These are phyloP conservation scores for Nanger granti DNA, from an alignment of 2,113 vertebrate genomes.

Conservation along the genomic window DNA sequence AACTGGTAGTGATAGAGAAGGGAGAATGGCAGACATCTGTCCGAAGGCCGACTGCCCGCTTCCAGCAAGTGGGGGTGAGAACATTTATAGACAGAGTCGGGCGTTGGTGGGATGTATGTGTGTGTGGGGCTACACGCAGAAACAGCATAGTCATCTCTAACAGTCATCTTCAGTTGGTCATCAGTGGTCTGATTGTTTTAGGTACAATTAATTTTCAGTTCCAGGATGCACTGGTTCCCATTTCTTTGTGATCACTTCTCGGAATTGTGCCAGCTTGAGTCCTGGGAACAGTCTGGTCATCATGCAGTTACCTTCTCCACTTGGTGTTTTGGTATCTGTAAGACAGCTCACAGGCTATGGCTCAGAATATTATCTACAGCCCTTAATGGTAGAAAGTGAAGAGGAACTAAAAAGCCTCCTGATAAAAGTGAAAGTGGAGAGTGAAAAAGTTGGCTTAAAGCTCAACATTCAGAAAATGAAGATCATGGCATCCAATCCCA, in stretches of 20 bases:
- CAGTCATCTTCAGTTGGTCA: neutral
- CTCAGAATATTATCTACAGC: neutral
- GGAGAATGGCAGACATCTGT: neutral
- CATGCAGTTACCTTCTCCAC: neutral
- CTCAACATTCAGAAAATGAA: no score
- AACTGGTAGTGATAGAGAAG: neutral
- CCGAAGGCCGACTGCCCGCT: neutral
- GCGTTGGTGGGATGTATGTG: neutral
- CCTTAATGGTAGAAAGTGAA: neutral
- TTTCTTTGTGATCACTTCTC: neutral
- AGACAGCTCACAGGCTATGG: neutral
- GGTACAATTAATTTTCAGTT: neutral
- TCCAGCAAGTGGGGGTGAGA: neutral
- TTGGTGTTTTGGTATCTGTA: neutral
- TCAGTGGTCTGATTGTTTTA: neutral
- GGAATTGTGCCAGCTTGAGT: neutral
- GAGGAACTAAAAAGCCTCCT: no score
- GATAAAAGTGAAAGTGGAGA: no score
- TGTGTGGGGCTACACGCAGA: fast-evolving
- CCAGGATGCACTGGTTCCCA: neutral
- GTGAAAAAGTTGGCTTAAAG: no score
- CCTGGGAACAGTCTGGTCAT: neutral
- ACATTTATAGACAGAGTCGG: neutral
- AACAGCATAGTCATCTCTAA: neutral
- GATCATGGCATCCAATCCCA: no score